A percentile compares a stretch with the other conserved stretches of the same genome.
Conservation (phyloP, 2,113 vertebrate genomes). For the Uropsilus gracilis region DNA sequence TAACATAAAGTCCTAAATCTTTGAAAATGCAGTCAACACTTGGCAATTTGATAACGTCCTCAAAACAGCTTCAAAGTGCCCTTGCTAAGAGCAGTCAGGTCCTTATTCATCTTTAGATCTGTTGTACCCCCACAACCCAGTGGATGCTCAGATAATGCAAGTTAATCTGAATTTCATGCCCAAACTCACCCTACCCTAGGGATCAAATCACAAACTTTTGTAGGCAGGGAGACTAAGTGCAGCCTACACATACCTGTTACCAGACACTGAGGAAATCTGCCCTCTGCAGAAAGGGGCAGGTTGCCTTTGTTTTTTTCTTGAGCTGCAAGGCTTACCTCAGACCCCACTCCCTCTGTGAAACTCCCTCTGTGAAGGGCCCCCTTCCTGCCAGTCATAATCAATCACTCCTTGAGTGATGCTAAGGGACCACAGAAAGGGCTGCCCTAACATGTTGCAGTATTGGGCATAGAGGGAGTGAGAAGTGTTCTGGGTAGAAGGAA, state of each 20-base stretch:
- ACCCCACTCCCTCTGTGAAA: background rate
- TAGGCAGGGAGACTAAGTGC: background rate
- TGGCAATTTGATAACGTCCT: background rate
- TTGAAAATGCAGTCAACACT: background rate
- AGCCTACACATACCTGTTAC: background rate
- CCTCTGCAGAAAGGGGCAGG: background rate
- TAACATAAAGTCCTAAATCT: background rate
- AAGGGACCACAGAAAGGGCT: background rate
- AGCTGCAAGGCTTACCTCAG: background rate
- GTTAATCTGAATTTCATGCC: background rate
- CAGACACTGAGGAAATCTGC: background rate
- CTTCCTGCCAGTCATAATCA: background rate
- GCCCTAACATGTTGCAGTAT: background rate
- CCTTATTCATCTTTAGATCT: background rate
- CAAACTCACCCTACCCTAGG: background rate
- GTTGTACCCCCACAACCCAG: background rate
- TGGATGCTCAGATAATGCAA: background rate
- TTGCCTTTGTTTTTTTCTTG: background rate
- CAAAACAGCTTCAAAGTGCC: background rate
- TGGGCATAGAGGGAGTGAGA: background rate
- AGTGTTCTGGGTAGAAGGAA: background rate
- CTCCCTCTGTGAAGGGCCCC: background rate
- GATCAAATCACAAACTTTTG: background rate
- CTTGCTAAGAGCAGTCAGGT: background rate
- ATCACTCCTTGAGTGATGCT: background rate